These are phyloP conservation scores for Carapus acus DNA, from an alignment of 2,797 vertebrate genomes.

Conservation along the genomic window DNA sequence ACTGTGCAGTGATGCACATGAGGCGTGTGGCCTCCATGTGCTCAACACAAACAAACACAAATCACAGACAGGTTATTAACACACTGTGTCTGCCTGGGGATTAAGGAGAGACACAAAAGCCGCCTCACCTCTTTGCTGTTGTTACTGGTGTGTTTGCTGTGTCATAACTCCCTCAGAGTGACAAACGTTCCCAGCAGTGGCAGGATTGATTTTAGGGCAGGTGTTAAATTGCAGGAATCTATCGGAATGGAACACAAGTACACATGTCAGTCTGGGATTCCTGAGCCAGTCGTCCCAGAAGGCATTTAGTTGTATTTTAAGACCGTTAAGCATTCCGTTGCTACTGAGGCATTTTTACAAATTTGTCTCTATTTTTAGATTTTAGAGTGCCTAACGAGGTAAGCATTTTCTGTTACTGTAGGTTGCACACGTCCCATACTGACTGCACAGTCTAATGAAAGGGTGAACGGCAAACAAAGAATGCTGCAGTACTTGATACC, in stretches of 20 bases:
- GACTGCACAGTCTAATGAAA: background rate
- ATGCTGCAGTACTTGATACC: background rate
- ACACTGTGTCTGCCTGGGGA: slow-evolving; percentile 22
- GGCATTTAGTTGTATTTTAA: too few species aligned
- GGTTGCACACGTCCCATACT: too few species aligned
- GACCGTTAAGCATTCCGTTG: too few species aligned
- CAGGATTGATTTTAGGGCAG: background rate
- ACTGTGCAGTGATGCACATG: background rate
- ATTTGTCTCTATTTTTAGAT: too few species aligned
- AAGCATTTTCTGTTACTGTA: too few species aligned
- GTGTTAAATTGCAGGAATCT: slow-evolving; percentile 17
- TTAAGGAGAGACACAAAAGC: slow-evolving; percentile 28
- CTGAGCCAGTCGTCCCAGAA: too few species aligned
- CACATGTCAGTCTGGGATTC: slow-evolving; percentile 10
- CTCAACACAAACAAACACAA: slow-evolving; percentile 8
- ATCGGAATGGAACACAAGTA: too few species aligned
- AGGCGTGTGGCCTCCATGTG: background rate
- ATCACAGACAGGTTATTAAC: slow-evolving; percentile 20
- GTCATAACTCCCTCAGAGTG: slow-evolving; percentile 23
- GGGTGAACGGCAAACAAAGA: background rate
- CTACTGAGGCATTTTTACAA: too few species aligned
- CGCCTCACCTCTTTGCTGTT: slow-evolving; percentile 16
- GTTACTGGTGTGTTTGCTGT: slow-evolving; percentile 10
- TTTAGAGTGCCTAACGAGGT: too few species aligned
- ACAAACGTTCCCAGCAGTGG: slow-evolving; percentile 8